These are phyloP conservation scores for Anthrax anthrax DNA, from an alignment of 2,888 invertebrate genomes.

Conservation along the genomic window DNA sequence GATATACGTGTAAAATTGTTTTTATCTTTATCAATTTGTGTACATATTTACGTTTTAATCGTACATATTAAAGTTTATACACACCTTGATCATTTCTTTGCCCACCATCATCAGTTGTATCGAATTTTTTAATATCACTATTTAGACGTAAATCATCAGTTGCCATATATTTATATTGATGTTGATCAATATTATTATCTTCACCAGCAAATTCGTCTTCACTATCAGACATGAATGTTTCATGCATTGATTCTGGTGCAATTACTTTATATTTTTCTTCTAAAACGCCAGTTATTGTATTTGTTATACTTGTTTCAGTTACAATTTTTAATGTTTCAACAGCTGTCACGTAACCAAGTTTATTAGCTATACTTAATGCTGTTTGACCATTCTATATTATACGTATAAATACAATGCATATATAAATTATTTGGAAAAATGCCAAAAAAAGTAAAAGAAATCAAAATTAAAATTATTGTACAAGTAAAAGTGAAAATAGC, in stretches of 20 bases:
- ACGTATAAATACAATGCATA: neutral
- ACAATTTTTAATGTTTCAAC: constrained; percentile 92
- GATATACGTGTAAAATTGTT: no score
- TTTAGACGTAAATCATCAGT: constrained; percentile 66
- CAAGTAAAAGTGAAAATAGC: no score
- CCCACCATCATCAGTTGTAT: constrained; percentile 45
- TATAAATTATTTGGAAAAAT: neutral
- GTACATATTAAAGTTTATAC: no score
- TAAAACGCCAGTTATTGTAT: constrained; percentile 35
- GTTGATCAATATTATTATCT: constrained; percentile 43
- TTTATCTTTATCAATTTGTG: no score
- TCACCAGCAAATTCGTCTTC: constrained; percentile 97
- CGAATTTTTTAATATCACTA: constrained; percentile 58
- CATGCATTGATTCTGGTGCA: constrained; percentile 97
- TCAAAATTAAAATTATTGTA: neutral
- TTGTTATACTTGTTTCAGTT: constrained; percentile 60
- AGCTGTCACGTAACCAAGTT: constrained; percentile 94
- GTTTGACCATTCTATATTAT: constrained; percentile 79
- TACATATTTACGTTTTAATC: no score
- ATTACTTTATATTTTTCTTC: constrained; percentile 97
- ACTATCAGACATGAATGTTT: constrained; percentile 95
- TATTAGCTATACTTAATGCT: constrained; percentile 89
- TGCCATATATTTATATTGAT: constrained; percentile 64
- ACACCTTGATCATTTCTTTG: constrained; percentile 13
- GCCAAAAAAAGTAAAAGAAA: neutral